These are phyloP conservation scores for Eupithecia centaureata DNA, from an alignment of 2,888 invertebrate genomes.

Conservation along the genomic window DNA sequence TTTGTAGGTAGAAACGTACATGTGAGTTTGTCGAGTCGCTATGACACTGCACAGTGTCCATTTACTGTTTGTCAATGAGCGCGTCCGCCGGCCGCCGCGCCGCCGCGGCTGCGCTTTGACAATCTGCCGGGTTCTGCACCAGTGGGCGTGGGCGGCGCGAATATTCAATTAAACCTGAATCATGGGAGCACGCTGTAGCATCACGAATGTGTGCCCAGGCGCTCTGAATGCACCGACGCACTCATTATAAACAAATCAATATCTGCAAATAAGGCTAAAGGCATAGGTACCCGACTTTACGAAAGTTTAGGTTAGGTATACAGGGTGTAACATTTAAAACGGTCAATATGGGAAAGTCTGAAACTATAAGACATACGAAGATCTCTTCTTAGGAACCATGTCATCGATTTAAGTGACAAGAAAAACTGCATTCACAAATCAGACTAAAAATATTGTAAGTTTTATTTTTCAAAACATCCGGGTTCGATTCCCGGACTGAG, in stretches of 20 bases:
- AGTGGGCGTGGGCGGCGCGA: background rate
- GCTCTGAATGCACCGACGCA: background rate
- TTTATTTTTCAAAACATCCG: too few relatives aligned
- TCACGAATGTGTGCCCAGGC: too few relatives aligned
- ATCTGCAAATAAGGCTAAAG: background rate
- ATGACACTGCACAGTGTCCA: conserved; percentile 17
- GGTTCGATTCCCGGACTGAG: too few relatives aligned
- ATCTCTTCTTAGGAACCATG: too few relatives aligned
- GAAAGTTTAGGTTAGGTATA: background rate
- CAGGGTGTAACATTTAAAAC: too few relatives aligned
- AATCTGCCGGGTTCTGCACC: conserved; percentile 20
- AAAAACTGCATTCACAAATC: too few relatives aligned
- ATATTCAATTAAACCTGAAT: background rate
- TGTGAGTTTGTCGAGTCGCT: background rate
- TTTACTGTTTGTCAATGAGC: conserved; percentile 27
- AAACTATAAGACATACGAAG: too few relatives aligned
- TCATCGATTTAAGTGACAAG: too few relatives aligned
- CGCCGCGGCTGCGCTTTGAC: conserved; percentile 19
- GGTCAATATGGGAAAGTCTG: too few relatives aligned
- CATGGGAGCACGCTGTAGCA: background rate
- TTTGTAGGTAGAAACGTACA: background rate
- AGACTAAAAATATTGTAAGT: too few relatives aligned
- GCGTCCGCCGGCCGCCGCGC: conserved; percentile 4
- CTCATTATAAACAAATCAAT: background rate
- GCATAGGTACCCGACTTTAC: background rate